Conservation (phyloP, 37 sponge, comb jelly and placozoan species). For the Diacarnus erythraeanus region DNA sequence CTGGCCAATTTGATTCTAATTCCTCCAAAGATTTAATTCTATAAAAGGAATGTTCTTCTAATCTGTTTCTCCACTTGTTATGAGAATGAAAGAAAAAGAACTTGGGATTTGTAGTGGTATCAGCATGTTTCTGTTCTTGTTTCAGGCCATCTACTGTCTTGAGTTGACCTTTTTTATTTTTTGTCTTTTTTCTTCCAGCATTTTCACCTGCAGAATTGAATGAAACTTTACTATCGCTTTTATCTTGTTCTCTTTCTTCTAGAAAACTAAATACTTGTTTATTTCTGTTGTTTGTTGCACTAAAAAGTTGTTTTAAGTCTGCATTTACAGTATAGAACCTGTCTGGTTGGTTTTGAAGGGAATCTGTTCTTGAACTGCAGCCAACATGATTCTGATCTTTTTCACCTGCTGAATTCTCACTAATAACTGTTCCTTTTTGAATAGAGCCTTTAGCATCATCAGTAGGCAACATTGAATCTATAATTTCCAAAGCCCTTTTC, state of each 20-base stretch:
- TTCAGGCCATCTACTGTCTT: background rate
- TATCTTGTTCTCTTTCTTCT: background rate
- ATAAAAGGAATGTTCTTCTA: slow-evolving; percentile 36
- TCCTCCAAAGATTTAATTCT: slow-evolving; percentile 35
- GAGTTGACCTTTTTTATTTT: background rate
- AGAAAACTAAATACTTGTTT: slow-evolving; percentile 9
- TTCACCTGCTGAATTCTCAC: background rate
- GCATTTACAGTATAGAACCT: slow-evolving; percentile 4
- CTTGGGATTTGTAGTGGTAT: background rate
- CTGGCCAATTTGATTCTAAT: slow-evolving; percentile 39
- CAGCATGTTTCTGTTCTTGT: background rate
- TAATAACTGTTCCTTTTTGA: background rate
- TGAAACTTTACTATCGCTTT: background rate
- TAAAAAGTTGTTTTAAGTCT: slow-evolving; percentile 15
- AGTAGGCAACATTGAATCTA: slow-evolving; percentile 25
- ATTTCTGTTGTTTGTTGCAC: background rate
- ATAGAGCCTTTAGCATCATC: background rate
- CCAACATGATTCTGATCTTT: no score
- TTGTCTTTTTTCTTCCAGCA: background rate
- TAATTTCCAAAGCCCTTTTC: slow-evolving; percentile 1
- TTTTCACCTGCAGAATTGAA: background rate
- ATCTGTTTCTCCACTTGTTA: slow-evolving; percentile 30
- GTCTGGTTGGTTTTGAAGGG: background rate
- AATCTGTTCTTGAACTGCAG: background rate
- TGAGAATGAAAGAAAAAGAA: slow-evolving; percentile 58